Evolutionary conservation across 2,888 invertebrate species (phyloP).

Genomic region (Zaprionus lineosus): DNA sequence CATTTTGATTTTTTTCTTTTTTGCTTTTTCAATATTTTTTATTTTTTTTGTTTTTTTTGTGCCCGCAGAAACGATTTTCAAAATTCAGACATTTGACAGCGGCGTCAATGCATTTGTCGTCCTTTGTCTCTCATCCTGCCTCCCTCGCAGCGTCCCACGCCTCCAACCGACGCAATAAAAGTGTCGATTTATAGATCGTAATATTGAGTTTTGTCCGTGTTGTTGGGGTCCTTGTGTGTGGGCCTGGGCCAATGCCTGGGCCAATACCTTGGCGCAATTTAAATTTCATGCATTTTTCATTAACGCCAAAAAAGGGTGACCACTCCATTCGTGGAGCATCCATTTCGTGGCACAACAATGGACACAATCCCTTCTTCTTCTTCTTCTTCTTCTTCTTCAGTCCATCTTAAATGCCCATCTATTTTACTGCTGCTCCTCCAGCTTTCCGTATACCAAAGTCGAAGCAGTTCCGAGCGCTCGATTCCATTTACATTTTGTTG

Average conservation of each 20-base stretch:
- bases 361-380: not conserved
- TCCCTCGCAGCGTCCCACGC: not conserved
- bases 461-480: constrained; percentile 43
- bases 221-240: not conserved
- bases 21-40: too few relatives aligned
- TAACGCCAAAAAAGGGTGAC: constrained; percentile 61
- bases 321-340: constrained; percentile 42
- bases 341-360: constrained; percentile 34
- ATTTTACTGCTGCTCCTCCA: constrained; percentile 64
- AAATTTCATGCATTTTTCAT: constrained; percentile 82
- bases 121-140: constrained; percentile 19
- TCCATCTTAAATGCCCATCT: constrained; percentile 73
- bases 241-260: constrained; percentile 14
- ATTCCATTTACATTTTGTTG: constrained; percentile 62
- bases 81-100: constrained; percentile 68
- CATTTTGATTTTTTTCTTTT: too few relatives aligned
- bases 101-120: constrained; percentile 53
- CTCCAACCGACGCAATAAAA: constrained; percentile 49
- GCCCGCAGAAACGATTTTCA: too few relatives aligned
- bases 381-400: too few relatives aligned
- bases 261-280: constrained; percentile 75
- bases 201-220: too few relatives aligned
- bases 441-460: constrained; percentile 40
- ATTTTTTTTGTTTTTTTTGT: too few relatives aligned
- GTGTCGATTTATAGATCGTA: constrained; percentile 53